phyloP scores from a whole-genome alignment of 2,888 invertebrate species.

The Cryptophagus acutangulus region DNA sequence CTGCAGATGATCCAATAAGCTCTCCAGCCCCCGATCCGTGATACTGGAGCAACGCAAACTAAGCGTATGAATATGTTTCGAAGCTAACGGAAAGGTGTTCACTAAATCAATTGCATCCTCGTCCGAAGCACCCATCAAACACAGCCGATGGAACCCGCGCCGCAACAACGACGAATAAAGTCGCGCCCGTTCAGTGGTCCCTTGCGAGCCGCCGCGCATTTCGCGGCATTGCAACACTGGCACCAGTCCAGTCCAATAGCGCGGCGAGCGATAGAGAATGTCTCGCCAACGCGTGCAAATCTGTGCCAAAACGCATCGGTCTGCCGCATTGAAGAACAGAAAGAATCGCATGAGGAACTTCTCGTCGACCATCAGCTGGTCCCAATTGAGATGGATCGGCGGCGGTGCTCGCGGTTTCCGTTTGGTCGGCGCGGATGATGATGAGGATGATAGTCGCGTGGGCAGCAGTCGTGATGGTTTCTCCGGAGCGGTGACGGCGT shows the following conservation, averaged over 20 bases:
- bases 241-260: conserved; percentile 81
- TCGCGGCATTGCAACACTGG: conserved; percentile 85
- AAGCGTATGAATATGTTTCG: conserved; percentile 78
- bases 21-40: conserved; percentile 85
- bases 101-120: conserved; percentile 86
- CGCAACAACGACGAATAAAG: conserved; percentile 77
- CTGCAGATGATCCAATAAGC: conserved; percentile 82
- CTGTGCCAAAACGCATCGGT: conserved; percentile 75
- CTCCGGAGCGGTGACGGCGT: conserved; percentile 46
- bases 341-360: conserved; percentile 81
- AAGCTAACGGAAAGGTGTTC: conserved; percentile 75
- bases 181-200: conserved; percentile 52
- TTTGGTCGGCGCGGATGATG: conserved; percentile 7
- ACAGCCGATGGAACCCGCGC: conserved; percentile 80
- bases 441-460: conserved; percentile 15
- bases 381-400: conserved; percentile 61
- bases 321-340: conserved; percentile 65
- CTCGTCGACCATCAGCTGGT: conserved; percentile 76
- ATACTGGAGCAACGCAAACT: conserved; percentile 85
- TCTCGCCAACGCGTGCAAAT: conserved; percentile 87
- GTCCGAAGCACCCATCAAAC: conserved; percentile 80
- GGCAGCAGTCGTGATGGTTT: conserved; percentile 49
- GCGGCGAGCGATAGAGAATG: conserved; percentile 65
- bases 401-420: conserved; percentile 30
- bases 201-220: conserved; percentile 48